Percentiles rank a stretch among this genome's conserved stretches.
Evolutionary conservation across 1,140 invertebrate species (phyloP).

Genomic region (Drosophila bifasciata): DNA sequence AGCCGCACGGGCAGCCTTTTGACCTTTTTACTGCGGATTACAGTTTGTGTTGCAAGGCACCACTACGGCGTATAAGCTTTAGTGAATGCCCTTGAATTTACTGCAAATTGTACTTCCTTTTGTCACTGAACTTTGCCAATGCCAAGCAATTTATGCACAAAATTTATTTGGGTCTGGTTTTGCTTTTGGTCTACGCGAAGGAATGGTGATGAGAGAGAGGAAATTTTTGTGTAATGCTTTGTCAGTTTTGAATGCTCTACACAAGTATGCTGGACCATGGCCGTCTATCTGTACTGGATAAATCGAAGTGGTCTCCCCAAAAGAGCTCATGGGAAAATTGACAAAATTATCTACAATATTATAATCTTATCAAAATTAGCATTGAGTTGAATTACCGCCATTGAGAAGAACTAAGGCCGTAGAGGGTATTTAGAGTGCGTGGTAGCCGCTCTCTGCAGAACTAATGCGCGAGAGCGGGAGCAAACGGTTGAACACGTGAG

Average conservation of each 20-base stretch:
- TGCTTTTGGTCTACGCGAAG: constrained; percentile 2
- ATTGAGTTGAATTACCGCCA: too few species aligned
- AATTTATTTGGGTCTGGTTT: constrained; percentile 29
- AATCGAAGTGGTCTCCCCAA: not conserved
- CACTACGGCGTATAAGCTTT: not conserved
- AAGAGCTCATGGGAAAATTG: not conserved
- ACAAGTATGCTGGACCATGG: too few species aligned
- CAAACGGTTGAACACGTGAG: constrained; percentile 27
- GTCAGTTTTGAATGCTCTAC: too few species aligned
- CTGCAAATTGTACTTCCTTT: constrained; percentile 24
- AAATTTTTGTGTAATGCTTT: not conserved
- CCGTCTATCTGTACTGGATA: too few species aligned
- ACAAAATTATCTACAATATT: too few species aligned
- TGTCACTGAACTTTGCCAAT: constrained; percentile 53
- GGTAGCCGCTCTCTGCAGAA: too few species aligned
- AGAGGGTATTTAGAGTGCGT: constrained; percentile 14
- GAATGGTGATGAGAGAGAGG: not conserved
- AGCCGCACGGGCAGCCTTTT: constrained; percentile 36
- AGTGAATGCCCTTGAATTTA: constrained; percentile 3
- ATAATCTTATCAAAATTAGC: too few species aligned
- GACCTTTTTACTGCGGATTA: constrained; percentile 20
- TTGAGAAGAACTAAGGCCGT: not conserved
- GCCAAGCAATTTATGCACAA: constrained; percentile 45
- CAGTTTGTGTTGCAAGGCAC: too few species aligned
- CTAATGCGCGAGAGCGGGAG: constrained; percentile 19